phyloP scores from a whole-genome alignment of 2,113 vertebrate species.

The Tichodroma muraria region DNA sequence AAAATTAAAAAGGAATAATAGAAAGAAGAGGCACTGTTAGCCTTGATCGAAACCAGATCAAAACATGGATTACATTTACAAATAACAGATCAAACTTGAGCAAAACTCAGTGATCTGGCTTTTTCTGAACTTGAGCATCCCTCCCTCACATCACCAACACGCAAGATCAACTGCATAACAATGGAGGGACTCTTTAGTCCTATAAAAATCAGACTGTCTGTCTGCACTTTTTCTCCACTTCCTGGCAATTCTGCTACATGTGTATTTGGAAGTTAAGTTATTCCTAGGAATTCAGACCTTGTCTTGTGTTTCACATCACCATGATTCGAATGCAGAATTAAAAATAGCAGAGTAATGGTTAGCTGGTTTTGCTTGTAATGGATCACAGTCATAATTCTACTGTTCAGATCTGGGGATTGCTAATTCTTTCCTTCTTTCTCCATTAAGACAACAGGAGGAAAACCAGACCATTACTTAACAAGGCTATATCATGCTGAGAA shows the following conservation, averaged over 20 bases:
- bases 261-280: background rate
- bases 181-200: background rate
- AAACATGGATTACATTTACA: background rate
- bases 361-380: background rate
- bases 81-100: background rate
- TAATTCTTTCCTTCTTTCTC: background rate
- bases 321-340: background rate
- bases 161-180: conserved; percentile 13
- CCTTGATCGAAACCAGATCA: background rate
- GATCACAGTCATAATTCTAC: background rate
- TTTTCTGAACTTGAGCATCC: background rate
- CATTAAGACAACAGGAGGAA: background rate
- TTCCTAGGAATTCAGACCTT: background rate
- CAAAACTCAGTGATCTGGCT: background rate
- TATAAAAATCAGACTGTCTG: background rate
- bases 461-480: background rate
- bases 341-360: conserved; percentile 5
- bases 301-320: background rate
- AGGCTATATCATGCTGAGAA: background rate
- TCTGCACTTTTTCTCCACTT: background rate
- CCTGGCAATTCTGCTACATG: background rate
- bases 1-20: background rate
- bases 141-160: background rate
- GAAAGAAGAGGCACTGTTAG: conserved; percentile 38
- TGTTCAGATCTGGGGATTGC: background rate